Evolutionary conservation across 2,888 invertebrate genomes (phyloP).

Genomic region (Harpalus rubripes): DNA sequence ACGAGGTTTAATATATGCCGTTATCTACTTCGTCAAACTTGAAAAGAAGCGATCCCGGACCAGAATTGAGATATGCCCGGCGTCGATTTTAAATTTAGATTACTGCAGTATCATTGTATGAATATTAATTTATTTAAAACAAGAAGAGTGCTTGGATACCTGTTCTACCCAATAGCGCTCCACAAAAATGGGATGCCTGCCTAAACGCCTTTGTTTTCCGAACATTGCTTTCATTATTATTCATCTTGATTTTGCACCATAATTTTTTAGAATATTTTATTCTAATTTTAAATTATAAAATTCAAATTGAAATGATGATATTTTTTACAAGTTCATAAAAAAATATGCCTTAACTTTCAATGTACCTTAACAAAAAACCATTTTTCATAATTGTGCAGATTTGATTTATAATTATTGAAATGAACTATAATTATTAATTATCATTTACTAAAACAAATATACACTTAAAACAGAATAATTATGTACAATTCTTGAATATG

Average conservation of each 20-base stretch:
- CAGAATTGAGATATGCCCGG: slow-evolving; percentile 51
- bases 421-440: too few species aligned
- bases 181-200: slow-evolving; percentile 6
- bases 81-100: slow-evolving; percentile 66
- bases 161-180: slow-evolving; percentile 40
- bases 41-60: slow-evolving; percentile 57
- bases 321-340: background rate
- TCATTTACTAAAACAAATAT: too few species aligned
- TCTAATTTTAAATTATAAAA: background rate
- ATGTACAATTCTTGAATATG: too few species aligned
- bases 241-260: background rate
- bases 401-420: too few species aligned
- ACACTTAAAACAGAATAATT: too few species aligned
- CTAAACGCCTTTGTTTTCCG: slow-evolving; percentile 29
- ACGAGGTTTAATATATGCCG: slow-evolving; percentile 62
- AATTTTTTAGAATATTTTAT: slow-evolving; percentile 11
- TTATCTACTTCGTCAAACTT: slow-evolving; percentile 62
- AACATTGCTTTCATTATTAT: slow-evolving; percentile 23
- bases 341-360: too few species aligned
- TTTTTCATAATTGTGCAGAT: too few species aligned
- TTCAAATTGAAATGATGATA: background rate
- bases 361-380: too few species aligned
- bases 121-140: slow-evolving; percentile 68
- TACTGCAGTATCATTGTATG: slow-evolving; percentile 67
- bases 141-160: slow-evolving; percentile 59